phyloP scores from a whole-genome alignment of 2,113 vertebrate genomes.

The Patagioenas fasciata region DNA sequence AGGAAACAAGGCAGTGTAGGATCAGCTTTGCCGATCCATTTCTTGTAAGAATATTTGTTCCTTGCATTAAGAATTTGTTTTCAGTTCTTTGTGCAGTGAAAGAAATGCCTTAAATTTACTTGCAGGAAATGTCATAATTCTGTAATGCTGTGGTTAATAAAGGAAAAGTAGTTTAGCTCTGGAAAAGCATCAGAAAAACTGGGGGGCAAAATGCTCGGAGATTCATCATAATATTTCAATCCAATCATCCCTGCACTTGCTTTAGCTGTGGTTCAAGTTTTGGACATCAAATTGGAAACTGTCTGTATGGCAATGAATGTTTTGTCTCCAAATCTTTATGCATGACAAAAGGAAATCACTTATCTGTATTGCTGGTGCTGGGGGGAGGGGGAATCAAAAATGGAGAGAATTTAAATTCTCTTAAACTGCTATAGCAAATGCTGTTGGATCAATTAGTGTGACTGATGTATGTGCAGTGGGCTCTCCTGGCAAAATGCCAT shows the following conservation, averaged over 20 bases:
- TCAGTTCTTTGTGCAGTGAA: not conserved
- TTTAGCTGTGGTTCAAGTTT: slow-evolving; percentile 11
- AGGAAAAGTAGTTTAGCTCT: not conserved
- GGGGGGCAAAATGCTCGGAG: not conserved
- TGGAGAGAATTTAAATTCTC: not conserved
- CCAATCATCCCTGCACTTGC: not conserved
- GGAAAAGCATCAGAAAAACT: not conserved
- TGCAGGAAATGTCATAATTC: not conserved
- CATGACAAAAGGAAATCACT: not conserved
- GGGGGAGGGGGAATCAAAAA: not conserved
- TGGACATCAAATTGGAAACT: slow-evolving; percentile 6
- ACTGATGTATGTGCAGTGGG: not conserved
- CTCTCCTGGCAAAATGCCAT: not conserved
- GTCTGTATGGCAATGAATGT: slow-evolving; percentile 1
- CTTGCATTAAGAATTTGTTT: not conserved
- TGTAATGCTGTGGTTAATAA: not conserved
- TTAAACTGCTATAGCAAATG: not conserved
- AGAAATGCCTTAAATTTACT: not conserved
- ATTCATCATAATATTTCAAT: not conserved
- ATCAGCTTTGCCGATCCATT: not conserved
- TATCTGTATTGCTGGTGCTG: not conserved
- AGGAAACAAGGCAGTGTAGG: not conserved
- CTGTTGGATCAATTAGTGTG: not conserved
- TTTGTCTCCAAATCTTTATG: not conserved
- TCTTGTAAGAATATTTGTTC: not conserved